Percentiles rank a stretch among this genome's conserved stretches.
Evolutionary conservation across 2,888 invertebrate species (phyloP).

Genomic region (Diplolepis rosae): DNA sequence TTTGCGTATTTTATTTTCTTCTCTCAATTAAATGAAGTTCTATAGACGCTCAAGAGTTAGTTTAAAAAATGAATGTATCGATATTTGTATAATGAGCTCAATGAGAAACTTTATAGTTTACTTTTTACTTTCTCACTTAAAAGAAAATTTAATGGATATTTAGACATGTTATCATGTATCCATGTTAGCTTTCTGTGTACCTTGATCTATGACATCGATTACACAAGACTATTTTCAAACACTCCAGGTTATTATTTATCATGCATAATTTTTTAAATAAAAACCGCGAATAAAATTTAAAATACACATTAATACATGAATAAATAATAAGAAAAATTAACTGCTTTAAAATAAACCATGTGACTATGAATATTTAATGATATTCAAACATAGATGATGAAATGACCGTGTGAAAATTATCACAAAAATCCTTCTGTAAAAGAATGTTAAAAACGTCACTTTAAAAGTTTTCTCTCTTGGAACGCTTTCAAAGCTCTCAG

Average conservation of each 20-base stretch:
- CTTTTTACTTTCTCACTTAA: neutral
- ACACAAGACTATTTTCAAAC: conserved; percentile 3
- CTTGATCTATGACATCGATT: conserved; percentile 16
- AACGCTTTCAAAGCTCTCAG: conserved; percentile 6
- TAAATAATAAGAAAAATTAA: too few relatives aligned
- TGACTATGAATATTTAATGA: too few relatives aligned
- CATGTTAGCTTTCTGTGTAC: neutral
- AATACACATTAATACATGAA: neutral
- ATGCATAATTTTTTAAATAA: neutral
- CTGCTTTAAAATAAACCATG: too few relatives aligned
- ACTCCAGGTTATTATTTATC: conserved; percentile 4
- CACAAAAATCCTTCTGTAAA: neutral
- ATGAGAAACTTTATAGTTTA: neutral
- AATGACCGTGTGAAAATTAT: too few relatives aligned
- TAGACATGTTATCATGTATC: conserved; percentile 2
- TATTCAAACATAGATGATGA: too few relatives aligned
- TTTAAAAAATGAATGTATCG: neutral
- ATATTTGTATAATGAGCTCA: neutral
- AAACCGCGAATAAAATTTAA: neutral
- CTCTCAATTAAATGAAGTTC: too few relatives aligned
- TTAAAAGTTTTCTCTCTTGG: neutral
- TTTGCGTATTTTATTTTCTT: too few relatives aligned
- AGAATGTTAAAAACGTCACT: neutral
- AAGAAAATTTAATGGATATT: neutral
- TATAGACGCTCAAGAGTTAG: too few relatives aligned